A percentile compares a stretch with the other conserved stretches of the same genome.
phyloP scores from a whole-genome alignment of 2,888 invertebrate genomes.

The Andrena fulva region DNA sequence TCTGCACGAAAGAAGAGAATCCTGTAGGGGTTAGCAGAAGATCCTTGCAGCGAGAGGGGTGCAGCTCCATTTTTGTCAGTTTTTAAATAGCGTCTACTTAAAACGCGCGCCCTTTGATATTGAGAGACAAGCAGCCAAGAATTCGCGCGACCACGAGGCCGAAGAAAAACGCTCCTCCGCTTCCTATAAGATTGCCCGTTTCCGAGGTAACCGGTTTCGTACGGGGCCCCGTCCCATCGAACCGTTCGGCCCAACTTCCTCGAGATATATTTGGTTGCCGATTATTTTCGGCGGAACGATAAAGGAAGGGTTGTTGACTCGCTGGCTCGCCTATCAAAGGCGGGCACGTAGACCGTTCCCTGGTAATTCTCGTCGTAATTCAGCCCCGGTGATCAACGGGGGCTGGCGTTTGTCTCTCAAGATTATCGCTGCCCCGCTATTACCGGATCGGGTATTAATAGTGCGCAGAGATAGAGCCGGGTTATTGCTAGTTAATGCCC shows the following conservation, averaged over 20 bases:
- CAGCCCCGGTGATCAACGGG: constrained; percentile 32
- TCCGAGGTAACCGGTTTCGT: constrained; percentile 9
- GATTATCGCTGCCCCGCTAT: constrained; percentile 68
- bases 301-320: constrained; percentile 3
- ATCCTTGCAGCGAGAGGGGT: too few species aligned
- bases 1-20: too few species aligned
- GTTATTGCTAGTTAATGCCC: constrained; percentile 68
- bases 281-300: constrained; percentile 29
- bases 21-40: too few species aligned
- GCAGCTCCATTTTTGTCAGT: too few species aligned
- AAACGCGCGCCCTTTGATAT: too few species aligned
- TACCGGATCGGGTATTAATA: constrained; percentile 72
- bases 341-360: constrained; percentile 13
- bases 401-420: constrained; percentile 71
- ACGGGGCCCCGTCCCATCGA: neutral
- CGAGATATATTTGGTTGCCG: neutral
- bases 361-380: constrained; percentile 48
- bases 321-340: neutral
- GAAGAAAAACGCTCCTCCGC: neutral
- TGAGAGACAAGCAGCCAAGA: too few species aligned
- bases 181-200: neutral
- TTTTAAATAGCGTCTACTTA: too few species aligned
- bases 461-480: constrained; percentile 47
- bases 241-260: neutral
- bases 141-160: too few species aligned